A percentile compares a stretch with the other conserved stretches of the same genome.
These are phyloP conservation scores for Leptarthrus brevirostris DNA, from an alignment of 2,888 invertebrate species.

Conservation along the genomic window DNA sequence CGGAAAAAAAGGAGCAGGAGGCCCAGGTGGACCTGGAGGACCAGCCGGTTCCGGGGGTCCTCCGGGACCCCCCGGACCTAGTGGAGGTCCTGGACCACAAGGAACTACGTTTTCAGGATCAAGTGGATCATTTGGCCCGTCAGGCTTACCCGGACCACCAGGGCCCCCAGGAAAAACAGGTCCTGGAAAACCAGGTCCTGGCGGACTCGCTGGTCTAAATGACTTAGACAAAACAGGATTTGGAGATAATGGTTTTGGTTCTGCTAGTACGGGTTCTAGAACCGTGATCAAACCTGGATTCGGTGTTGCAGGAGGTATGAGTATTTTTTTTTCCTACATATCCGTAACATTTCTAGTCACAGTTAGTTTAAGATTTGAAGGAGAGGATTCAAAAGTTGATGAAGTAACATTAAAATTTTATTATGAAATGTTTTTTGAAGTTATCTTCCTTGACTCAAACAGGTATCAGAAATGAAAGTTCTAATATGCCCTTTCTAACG, in stretches of 20 bases:
- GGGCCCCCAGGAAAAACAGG: slow-evolving; percentile 65
- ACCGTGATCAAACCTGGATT: slow-evolving; percentile 53
- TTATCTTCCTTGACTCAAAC: too few species aligned
- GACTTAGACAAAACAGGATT: not conserved
- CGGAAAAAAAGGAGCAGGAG: slow-evolving; percentile 76
- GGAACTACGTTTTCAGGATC: slow-evolving; percentile 70
- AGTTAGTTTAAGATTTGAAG: too few species aligned
- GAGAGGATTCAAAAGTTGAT: too few species aligned
- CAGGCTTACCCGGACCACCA: slow-evolving; percentile 71
- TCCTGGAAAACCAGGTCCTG: slow-evolving; percentile 56
- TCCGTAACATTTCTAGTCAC: too few species aligned
- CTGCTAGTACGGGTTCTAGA: slow-evolving; percentile 53
- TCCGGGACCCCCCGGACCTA: slow-evolving; percentile 73
- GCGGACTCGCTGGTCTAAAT: slow-evolving; percentile 56
- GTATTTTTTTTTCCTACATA: too few species aligned
- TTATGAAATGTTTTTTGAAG: too few species aligned
- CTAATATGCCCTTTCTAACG: too few species aligned
- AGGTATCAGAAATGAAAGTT: too few species aligned
- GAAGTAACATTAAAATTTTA: too few species aligned
- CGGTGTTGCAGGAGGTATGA: slow-evolving; percentile 57
- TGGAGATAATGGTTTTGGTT: not conserved
- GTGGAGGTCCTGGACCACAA: slow-evolving; percentile 73
- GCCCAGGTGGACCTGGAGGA: slow-evolving; percentile 75
- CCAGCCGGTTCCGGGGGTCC: slow-evolving; percentile 75
- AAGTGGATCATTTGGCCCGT: slow-evolving; percentile 58